These are phyloP conservation scores for Macaria notata DNA, from an alignment of 2,888 invertebrate genomes.

Conservation along the genomic window DNA sequence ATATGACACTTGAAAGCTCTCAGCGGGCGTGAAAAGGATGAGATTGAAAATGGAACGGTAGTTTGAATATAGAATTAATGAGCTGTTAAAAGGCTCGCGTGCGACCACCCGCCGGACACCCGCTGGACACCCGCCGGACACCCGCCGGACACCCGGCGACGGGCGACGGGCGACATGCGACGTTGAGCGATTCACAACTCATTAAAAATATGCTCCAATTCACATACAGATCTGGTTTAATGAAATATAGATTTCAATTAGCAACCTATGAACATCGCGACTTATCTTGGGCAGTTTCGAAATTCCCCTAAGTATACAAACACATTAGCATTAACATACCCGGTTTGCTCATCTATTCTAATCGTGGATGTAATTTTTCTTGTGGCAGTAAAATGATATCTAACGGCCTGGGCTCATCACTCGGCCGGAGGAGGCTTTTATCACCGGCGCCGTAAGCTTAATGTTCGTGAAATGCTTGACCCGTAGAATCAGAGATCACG, in stretches of 20 bases:
- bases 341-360: conserved; percentile 7
- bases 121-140: conserved; percentile 4
- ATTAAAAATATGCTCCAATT: conserved; percentile 1
- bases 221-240: conserved; percentile 2
- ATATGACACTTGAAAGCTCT: conserved; percentile 53
- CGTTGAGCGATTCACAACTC: neutral
- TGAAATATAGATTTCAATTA: conserved; percentile 1
- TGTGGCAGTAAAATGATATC: conserved; percentile 7
- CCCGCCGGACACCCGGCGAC: conserved; percentile 8
- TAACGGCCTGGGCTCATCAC: conserved; percentile 13
- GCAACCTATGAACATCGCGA: conserved; percentile 4
- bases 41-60: conserved; percentile 33
- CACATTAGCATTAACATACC: conserved; percentile 11
- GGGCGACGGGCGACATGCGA: conserved; percentile 1
- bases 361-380: conserved; percentile 13
- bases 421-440: conserved; percentile 22
- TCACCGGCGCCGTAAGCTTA: conserved; percentile 27
- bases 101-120: conserved; percentile 7
- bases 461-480: conserved; percentile 42
- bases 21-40: conserved; percentile 49
- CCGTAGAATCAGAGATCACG: conserved; percentile 41
- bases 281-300: neutral
- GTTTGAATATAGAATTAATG: conserved; percentile 36
- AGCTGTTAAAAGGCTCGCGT: conserved; percentile 23
- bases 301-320: neutral